phyloP scores from a whole-genome alignment of 1,140 invertebrate species.

The Parapsyche elsis region DNA sequence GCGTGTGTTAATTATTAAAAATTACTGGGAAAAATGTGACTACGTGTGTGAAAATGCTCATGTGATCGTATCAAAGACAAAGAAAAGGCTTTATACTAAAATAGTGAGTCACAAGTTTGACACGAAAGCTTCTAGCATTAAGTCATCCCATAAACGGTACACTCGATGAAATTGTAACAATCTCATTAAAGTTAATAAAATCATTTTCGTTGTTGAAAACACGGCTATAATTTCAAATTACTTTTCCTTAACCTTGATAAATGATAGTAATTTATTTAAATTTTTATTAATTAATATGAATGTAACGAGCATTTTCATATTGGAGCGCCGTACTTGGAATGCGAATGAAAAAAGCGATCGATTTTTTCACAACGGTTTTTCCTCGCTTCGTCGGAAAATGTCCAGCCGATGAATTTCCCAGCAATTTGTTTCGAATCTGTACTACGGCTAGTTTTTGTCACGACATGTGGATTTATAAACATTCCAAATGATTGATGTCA shows the following conservation, averaged over 20 bases:
- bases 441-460: slow-evolving; percentile 2
- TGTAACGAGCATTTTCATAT: not conserved
- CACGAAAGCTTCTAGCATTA: slow-evolving; percentile 26
- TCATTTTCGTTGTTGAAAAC: not conserved
- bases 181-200: not conserved
- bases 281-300: not conserved
- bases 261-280: not conserved
- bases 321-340: slow-evolving; percentile 21
- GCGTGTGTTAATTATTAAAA: slow-evolving; percentile 7
- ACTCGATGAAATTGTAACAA: not conserved
- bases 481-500: not conserved
- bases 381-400: not conserved
- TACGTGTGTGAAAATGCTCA: not conserved
- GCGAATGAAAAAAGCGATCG: slow-evolving; percentile 26
- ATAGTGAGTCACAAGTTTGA: slow-evolving; percentile 6
- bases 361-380: slow-evolving; percentile 33
- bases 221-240: too few species aligned
- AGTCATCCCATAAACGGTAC: slow-evolving; percentile 24
- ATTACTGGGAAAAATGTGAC: slow-evolving; percentile 3
- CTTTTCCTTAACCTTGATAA: too few species aligned
- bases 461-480: not conserved
- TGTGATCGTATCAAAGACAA: slow-evolving; percentile 20
- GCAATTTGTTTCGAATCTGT: not conserved
- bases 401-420: slow-evolving; percentile 6
- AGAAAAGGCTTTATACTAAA: slow-evolving; percentile 25